Evolutionary conservation across 2,888 invertebrate species (phyloP), one percentile per base, ranked within the genome.

Genomic region (Coelopa pilipes): DNA sequence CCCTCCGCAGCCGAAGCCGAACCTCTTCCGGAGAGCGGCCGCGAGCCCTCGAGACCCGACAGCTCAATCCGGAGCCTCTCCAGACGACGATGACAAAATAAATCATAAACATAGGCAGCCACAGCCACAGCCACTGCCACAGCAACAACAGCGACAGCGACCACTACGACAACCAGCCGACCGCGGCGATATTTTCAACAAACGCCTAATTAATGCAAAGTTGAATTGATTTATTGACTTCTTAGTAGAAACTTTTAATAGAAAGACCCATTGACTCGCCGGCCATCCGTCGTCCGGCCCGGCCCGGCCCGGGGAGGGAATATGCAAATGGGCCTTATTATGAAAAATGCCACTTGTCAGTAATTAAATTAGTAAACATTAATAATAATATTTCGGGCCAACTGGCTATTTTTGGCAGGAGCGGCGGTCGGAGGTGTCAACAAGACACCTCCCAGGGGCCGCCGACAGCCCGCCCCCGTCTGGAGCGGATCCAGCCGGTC

Each of bases 361-460:
- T 57, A 57, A 57, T 57, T 17, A 57, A 57, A 57, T 57, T 57
- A 57, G 57, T 57, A n/a, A 57, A 57, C n/a, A 57, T 57, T 57
- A 57, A 57, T 57, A 57, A 57, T 34, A 2, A 34, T 34, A 4
- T 34, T 34, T 34, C 34, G 34, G 34, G 4, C 34, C 34, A 34
- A 34, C 34, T 34, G 34, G 34, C 34, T 34, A 34, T 34, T 34
- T 34, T 34, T 34, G 34, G 34, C 34, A 34, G 34, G 4, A 34
- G 34, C 34, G 34, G 34, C 34, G 34, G 34, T 2, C 34, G 34
- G 34, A 34, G 34, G 34, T 34, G 34, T 34, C 34, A 34, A 34
- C 34, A 34, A 34, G 34, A 4, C 34, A 7, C 34, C 34, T 34
- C 34, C 34, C 34, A 34, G 34, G 4, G 4, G 34, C 34, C 34